Base-by-base conservation (phyloP, 2,888 invertebrate species). In the Resseliella maxima region DNA sequence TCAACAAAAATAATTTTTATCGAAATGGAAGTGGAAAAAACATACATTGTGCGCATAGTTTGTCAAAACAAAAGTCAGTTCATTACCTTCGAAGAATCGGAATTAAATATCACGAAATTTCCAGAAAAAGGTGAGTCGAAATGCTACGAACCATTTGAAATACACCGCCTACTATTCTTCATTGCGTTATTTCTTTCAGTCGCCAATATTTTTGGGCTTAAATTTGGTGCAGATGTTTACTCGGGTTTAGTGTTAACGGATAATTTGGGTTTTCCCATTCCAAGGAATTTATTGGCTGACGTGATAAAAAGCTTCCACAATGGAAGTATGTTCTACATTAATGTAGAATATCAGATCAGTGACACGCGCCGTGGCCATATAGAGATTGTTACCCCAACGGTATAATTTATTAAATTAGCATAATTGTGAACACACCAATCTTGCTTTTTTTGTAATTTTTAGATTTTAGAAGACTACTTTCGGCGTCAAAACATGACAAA, bases 381-480 rank as follows among this genome's bases (percentile, higher is more conserved):
- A 3, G 35, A 35, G 5, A 6, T 81, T 2, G 81, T 81, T 36
- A 81, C 81, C 2, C 36, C 35, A 81, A 81, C 36, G 81, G 81
- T 81, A n/a, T n/a, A 64, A 64, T 31, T 64, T 10, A 31, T 31
- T 3, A 31, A 64, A 64, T 64, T 3, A 27, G 31, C 31, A 64
- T 3, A 31, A 64, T 64, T 12, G 15, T 64, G 10, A 5, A 27
- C 27, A 27, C n/a, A n/a, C n/a, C n/a, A 64, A 15, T 41, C 6
- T 12, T 41, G 6, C 24, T 27, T 64, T 18, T 27, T 18, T 27
- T 10, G 5, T 18, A 6, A 64, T 64, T 64, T 27, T 64, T 15
- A 64, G 64, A 64, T 64, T 24, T 64, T 64, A 31, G 64, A 64
- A 64, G 64, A 64, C 64, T 64, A 64, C 24, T 64, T 64, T 64